Evolutionary conservation across 2,888 invertebrate genomes (phyloP).

Genomic region (Orchesellides sinensis): DNA sequence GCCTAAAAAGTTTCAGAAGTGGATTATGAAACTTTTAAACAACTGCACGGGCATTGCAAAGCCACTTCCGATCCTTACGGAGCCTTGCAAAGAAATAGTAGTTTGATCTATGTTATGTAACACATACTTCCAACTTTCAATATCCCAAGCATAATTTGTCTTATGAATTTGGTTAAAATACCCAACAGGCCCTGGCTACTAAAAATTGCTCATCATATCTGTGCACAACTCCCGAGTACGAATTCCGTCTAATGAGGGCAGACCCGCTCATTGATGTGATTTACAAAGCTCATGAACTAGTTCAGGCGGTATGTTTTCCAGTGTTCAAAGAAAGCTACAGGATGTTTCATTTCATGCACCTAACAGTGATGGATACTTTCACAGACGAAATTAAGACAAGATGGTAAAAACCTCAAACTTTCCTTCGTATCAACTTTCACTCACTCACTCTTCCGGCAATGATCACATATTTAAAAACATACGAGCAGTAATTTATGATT

Average conservation of each 20-base stretch:
- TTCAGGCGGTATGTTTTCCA: constrained; percentile 51
- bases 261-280: constrained; percentile 50
- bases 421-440: too few relatives aligned
- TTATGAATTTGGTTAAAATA: too few relatives aligned
- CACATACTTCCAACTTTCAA: too few relatives aligned
- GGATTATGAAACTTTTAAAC: constrained; percentile 38
- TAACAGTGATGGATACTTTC: constrained; percentile 35
- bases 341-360: constrained; percentile 47
- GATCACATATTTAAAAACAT: too few relatives aligned
- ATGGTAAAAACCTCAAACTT: constrained; percentile 46
- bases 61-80: neutral
- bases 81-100: constrained; percentile 48
- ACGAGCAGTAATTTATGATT: too few relatives aligned
- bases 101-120: neutral
- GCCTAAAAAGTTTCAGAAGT: constrained; percentile 25
- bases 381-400: constrained; percentile 39
- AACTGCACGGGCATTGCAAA: constrained; percentile 5
- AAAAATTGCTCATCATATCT: constrained; percentile 38
- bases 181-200: constrained; percentile 12
- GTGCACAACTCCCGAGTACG: constrained; percentile 33
- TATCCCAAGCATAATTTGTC: too few relatives aligned
- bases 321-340: constrained; percentile 41
- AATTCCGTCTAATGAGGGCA: constrained; percentile 23
- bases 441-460: too few relatives aligned
- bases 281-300: constrained; percentile 49